A percentile compares a stretch with the other conserved stretches of the same genome.
Evolutionary conservation across 1,140 invertebrate genomes (phyloP).

Genomic region (Bombus pascuorum): DNA sequence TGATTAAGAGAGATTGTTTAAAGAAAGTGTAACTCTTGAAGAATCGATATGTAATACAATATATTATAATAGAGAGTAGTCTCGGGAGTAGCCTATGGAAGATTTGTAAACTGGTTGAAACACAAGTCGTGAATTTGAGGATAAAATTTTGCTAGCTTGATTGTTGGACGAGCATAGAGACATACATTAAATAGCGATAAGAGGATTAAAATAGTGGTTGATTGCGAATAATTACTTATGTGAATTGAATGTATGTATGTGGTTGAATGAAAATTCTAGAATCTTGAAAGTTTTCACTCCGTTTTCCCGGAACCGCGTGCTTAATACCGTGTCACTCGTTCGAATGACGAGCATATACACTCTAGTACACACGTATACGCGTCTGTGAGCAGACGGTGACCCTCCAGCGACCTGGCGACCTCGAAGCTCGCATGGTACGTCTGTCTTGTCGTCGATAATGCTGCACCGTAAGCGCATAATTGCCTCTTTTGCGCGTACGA

Average conservation of each 20-base stretch:
- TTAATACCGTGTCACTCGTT: background rate
- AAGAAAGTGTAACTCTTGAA: background rate
- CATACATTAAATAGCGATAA: no score
- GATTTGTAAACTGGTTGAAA: no score
- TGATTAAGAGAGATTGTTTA: background rate
- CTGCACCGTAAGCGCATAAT: constrained; percentile 65
- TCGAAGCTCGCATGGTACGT: constrained; percentile 43
- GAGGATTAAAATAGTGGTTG: no score
- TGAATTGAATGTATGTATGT: no score
- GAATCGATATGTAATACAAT: no score
- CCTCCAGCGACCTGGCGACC: constrained; percentile 60
- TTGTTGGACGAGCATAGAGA: no score
- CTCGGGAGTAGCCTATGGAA: background rate
- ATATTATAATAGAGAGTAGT: background rate
- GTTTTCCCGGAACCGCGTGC: background rate
- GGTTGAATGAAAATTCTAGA: background rate
- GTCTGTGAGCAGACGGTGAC: constrained; percentile 49
- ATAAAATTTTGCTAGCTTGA: background rate
- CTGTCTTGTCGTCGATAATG: constrained; percentile 63
- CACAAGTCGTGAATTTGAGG: background rate
- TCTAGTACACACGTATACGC: background rate
- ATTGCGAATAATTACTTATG: no score
- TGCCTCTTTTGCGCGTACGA: constrained; percentile 55
- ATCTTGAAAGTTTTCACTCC: background rate
- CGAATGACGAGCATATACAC: background rate